phyloP scores from a whole-genome alignment of 2,888 invertebrate species.

The Luperina nickerlii region DNA sequence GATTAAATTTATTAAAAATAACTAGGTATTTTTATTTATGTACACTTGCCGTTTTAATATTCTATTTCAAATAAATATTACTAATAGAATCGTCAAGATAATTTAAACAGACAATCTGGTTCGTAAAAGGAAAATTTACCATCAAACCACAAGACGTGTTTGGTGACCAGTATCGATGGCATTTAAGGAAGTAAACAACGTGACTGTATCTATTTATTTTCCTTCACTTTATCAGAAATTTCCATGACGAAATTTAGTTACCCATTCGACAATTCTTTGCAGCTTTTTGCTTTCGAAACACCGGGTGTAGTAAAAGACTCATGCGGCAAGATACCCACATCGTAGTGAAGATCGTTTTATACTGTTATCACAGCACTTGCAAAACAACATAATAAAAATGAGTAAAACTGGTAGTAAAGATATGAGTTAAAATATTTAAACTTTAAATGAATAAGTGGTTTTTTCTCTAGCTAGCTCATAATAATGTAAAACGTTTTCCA shows the following conservation, averaged over 20 bases:
- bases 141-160: background rate
- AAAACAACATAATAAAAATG: background rate
- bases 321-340: background rate
- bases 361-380: background rate
- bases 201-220: background rate
- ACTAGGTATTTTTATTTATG: too few species aligned
- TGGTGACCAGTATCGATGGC: background rate
- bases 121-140: conserved; percentile 9
- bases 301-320: background rate
- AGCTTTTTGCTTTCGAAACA: background rate
- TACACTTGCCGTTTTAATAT: background rate
- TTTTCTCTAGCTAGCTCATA: background rate
- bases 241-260: conserved; percentile 22
- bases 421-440: background rate
- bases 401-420: too few species aligned
- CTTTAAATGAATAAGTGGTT: background rate
- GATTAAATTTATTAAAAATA: too few species aligned
- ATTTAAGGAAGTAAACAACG: conserved; percentile 19
- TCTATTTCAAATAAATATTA: background rate
- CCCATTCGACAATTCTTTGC: background rate
- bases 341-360: background rate
- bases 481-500: background rate
- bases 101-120: conserved; percentile 4
- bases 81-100: background rate
- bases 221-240: background rate